phyloP scores from a whole-genome alignment of 1,140 invertebrate species.

The Drosophila navojoa region DNA sequence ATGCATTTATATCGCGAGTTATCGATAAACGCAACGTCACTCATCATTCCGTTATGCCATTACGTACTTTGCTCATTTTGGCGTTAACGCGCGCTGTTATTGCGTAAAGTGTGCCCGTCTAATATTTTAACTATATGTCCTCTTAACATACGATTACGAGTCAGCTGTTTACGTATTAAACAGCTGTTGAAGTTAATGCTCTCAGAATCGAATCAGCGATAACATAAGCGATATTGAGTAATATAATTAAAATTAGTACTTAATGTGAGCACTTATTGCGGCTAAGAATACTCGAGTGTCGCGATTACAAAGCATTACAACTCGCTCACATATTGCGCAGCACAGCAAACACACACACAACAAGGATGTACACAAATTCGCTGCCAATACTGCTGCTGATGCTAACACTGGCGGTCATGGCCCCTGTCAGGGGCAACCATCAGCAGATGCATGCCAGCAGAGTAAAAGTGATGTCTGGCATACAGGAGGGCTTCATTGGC shows the following conservation, averaged over 20 bases:
- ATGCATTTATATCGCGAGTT: conserved; percentile 43
- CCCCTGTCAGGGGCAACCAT: conserved; percentile 11
- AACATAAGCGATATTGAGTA: conserved; percentile 56
- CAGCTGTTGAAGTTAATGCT: conserved; percentile 52
- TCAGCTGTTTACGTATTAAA: conserved; percentile 25
- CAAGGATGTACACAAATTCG: conserved; percentile 37
- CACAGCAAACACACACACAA: conserved; percentile 19
- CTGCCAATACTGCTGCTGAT: conserved; percentile 17
- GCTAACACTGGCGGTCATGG: conserved; percentile 23
- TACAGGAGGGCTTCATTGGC: conserved; percentile 58
- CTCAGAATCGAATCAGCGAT: conserved; percentile 48
- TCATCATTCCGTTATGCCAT: neutral
- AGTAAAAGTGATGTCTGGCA: conserved; percentile 38
- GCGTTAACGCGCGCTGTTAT: neutral
- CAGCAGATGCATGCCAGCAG: conserved; percentile 27
- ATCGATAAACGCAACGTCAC: conserved; percentile 27
- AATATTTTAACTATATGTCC: neutral
- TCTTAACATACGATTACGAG: neutral
- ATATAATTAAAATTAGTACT: conserved; percentile 54
- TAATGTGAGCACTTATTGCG: conserved; percentile 44
- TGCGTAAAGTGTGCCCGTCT: conserved; percentile 17
- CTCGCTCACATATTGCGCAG: conserved; percentile 29
- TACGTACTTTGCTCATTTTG: conserved; percentile 2
- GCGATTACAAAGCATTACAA: conserved; percentile 27
- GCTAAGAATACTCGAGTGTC: conserved; percentile 29